A percentile compares a stretch with the other conserved stretches of the same genome.
Evolutionary conservation across 2,113 vertebrate genomes (phyloP).

Genomic region (Rattus norvegicus): DNA sequence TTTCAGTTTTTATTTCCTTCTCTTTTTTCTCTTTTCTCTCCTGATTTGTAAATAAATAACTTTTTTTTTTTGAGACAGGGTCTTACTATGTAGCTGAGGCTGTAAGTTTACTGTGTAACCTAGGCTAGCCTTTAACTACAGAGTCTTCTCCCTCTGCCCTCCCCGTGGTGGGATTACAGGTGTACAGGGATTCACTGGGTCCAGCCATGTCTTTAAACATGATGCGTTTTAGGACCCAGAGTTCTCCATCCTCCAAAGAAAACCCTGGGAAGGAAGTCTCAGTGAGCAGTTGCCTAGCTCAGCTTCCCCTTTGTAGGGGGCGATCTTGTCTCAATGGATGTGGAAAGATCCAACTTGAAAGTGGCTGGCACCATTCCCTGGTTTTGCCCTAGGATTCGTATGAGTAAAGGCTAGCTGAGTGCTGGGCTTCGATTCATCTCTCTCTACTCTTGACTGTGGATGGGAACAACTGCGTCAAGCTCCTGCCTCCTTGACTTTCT

Average conservation of each 20-base stretch:
- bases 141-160: background rate
- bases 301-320: background rate
- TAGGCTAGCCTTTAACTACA: background rate
- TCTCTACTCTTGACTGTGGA: background rate
- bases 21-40: too few species aligned
- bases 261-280: background rate
- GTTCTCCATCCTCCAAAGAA: background rate
- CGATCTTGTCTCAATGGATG: background rate
- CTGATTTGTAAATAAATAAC: background rate
- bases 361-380: background rate
- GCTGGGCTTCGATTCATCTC: background rate
- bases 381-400: background rate
- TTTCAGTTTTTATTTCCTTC: background rate
- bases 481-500: background rate
- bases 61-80: background rate
- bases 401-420: background rate
- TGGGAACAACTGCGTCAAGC: background rate
- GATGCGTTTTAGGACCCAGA: background rate
- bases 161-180: background rate
- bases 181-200: rapidly evolving
- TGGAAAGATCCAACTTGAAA: background rate
- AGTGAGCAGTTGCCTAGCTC: background rate
- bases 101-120: background rate
- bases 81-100: background rate
- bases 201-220: background rate